Conservation (phyloP, 1,140 invertebrate species). For the Microplitis demolitor region DNA sequence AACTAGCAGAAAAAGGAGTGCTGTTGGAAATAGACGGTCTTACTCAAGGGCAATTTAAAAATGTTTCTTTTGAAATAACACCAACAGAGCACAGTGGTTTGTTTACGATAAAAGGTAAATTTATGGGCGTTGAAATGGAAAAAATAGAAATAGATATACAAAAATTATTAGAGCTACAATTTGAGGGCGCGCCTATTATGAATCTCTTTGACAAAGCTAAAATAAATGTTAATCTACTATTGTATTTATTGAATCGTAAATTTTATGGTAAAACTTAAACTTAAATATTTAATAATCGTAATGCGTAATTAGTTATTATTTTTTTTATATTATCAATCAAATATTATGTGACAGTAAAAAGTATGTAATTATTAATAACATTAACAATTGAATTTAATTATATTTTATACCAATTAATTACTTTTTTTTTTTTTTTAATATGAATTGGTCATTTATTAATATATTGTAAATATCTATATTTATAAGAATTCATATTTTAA, state of each 20-base stretch:
- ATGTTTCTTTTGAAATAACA: constrained; percentile 78
- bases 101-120: constrained; percentile 76
- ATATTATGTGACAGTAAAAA: not conserved
- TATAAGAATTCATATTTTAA: constrained; percentile 25
- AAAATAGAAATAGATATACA: constrained; percentile 78
- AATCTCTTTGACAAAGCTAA: constrained; percentile 81
- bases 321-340: too few species aligned
- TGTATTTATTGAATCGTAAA: constrained; percentile 79
- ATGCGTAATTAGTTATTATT: not conserved
- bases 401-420: not conserved
- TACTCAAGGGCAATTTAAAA: constrained; percentile 72
- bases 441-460: constrained; percentile 6
- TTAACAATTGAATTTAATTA: constrained; percentile 8
- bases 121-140: constrained; percentile 81
- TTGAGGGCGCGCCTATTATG: constrained; percentile 78
- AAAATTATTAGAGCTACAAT: constrained; percentile 78
- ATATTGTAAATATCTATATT: constrained; percentile 26
- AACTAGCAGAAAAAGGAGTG: constrained; percentile 77
- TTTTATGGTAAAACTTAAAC: constrained; percentile 70
- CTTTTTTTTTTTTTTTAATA: too few species aligned
- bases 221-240: constrained; percentile 78
- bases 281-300: not conserved
- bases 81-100: constrained; percentile 72
- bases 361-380: not conserved
- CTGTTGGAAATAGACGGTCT: constrained; percentile 76